Evolutionary conservation across 1,140 invertebrate genomes (phyloP), one percentile per base, ranked within the genome.

Genomic region (Alviniconcha marisindica): DNA sequence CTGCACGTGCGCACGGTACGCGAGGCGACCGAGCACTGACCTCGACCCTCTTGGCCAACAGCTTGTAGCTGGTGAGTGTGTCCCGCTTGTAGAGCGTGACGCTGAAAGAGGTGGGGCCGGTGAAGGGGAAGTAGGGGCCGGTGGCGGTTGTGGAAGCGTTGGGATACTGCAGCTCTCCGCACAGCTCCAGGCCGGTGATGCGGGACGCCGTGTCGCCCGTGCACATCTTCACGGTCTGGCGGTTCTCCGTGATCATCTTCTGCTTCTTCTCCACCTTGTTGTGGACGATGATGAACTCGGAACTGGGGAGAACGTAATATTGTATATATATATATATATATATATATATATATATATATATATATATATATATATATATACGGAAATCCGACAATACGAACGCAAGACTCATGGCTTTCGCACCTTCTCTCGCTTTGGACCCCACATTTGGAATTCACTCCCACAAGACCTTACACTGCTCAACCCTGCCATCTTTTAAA

Each of bases 61-160:
- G 89, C 54, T 93, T 89, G 87, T 95, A 95, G 15, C 91, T 90
- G 28, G 89, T 92, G 80, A 94, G 93, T 2, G 90, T 90, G 93
- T 98, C 97, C 0, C 96, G 95, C 91, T 98, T 99, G 84, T 96
- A 94, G 10, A 98, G 90, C 7, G 95, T 95, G 0, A 98, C 84
- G 48, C 95, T 95, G 82, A 97, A 95, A 66, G 95, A 94, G 0
- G 96, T 94, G 0, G 97, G 97, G 0, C 97, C 97, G 82, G 95
- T 97, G 76, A 98, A 93, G n/a, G 97, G 88, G 87, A 97, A 96
- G 85, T 96, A 95, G 7, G 96, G 95, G 2, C 95, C 89, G 44
- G 90, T 83, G 54, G 10, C 77, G 36, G 88, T 84, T 28, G 87
- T 74, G 4, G 95, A 95, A 69, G 95, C 94, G 88, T 96, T 96